Percentiles rank a stretch among this genome's conserved stretches.
These are phyloP conservation scores for Dyspetes luteomarginatus DNA, from an alignment of 2,888 invertebrate species.

Conservation along the genomic window DNA sequence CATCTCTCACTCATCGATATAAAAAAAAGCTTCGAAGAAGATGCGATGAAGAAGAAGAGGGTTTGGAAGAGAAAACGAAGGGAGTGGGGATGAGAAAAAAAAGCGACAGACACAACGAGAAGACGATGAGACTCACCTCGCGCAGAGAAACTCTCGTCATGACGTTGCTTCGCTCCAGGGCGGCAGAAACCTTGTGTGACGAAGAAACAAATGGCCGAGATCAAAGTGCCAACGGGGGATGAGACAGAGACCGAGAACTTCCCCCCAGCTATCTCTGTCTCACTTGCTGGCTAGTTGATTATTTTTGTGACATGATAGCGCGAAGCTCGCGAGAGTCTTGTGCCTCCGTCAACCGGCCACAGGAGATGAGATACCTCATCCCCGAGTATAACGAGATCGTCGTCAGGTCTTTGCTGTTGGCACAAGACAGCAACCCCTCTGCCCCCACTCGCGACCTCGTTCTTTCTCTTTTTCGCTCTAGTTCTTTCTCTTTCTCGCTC, in stretches of 20 bases:
- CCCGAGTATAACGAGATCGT: slow-evolving; percentile 64
- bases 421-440: slow-evolving; percentile 59
- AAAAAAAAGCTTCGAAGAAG: slow-evolving; percentile 44
- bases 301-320: slow-evolving; percentile 83
- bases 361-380: slow-evolving; percentile 77
- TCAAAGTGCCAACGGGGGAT: slow-evolving; percentile 79
- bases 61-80: slow-evolving; percentile 45
- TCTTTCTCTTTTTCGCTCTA: slow-evolving; percentile 61
- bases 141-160: slow-evolving; percentile 16
- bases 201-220: slow-evolving; percentile 81
- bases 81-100: slow-evolving; percentile 29
- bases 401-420: slow-evolving; percentile 55
- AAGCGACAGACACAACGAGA: slow-evolving; percentile 57
- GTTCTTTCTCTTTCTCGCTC: neutral
- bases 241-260: slow-evolving; percentile 16
- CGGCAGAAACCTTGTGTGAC: slow-evolving; percentile 65
- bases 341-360: slow-evolving; percentile 71
- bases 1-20: slow-evolving; percentile 57
- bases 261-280: slow-evolving; percentile 31
- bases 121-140: slow-evolving; percentile 17
- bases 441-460: slow-evolving; percentile 46
- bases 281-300: slow-evolving; percentile 82
- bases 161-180: slow-evolving; percentile 19
- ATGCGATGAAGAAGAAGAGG: slow-evolving; percentile 37
- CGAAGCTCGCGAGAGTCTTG: slow-evolving; percentile 19